A percentile compares a stretch with the other conserved stretches of the same genome.
Conservation (phyloP, 2,888 invertebrate genomes). For the Parapristionchus giblindavisi region DNA sequence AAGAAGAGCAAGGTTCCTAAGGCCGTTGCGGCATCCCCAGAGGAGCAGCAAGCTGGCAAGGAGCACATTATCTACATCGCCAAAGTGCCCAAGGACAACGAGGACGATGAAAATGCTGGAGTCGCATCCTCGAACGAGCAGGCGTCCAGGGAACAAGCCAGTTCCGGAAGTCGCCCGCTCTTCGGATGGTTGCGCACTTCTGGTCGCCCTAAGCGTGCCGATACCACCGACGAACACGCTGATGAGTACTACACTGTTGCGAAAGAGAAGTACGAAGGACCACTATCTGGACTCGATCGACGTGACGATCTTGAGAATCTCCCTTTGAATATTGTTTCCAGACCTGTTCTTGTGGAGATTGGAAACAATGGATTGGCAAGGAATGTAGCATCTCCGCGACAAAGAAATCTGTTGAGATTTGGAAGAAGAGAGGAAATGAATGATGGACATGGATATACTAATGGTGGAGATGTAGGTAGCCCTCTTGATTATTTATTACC, state of each 20-base stretch:
- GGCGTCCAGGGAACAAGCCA: conserved; percentile 1
- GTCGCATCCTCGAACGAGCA: not conserved
- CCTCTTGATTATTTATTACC: not conserved
- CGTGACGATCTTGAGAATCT: conserved; percentile 25
- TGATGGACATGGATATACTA: conserved; percentile 5
- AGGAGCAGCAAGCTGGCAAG: conserved; percentile 17
- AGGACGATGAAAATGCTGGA: conserved; percentile 9
- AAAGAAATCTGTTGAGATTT: not conserved
- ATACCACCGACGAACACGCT: not conserved
- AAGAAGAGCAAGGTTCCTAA: conserved; percentile 17
- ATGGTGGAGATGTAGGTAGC: conserved; percentile 6
- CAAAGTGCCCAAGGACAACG: conserved; percentile 32
- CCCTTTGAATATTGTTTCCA: not conserved
- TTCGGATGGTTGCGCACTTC: conserved; percentile 28
- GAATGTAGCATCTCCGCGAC: too few relatives aligned
- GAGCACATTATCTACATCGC: conserved; percentile 27
- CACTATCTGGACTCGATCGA: conserved; percentile 21
- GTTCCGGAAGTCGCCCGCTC: conserved; percentile 15
- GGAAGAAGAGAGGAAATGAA: not conserved
- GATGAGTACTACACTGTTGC: conserved; percentile 25
- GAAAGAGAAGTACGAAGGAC: conserved; percentile 22
- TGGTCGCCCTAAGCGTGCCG: conserved; percentile 16
- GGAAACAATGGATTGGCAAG: too few relatives aligned
- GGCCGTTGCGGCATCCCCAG: conserved; percentile 10
- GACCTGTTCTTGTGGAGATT: not conserved